Percentiles rank a stretch among this genome's conserved stretches.
These are phyloP conservation scores for Amiota mariae DNA, from an alignment of 2,888 invertebrate genomes.

Conservation along the genomic window DNA sequence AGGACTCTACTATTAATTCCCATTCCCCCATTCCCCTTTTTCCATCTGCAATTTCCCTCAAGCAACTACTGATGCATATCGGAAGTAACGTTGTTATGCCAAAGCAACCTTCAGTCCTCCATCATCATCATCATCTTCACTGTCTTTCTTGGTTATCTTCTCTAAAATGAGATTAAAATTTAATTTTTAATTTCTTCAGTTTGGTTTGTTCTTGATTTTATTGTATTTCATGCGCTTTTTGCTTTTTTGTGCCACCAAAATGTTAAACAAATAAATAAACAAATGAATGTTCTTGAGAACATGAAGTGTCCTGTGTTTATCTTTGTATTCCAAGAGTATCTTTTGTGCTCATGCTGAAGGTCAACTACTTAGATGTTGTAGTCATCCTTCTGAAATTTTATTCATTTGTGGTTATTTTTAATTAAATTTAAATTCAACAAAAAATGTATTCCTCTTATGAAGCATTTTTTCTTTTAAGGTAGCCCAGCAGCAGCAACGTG, in stretches of 20 bases:
- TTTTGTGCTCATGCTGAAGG: conserved; percentile 5
- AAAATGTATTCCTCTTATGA: background rate
- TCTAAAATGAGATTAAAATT: conserved; percentile 64
- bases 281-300: no score
- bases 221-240: conserved; percentile 57
- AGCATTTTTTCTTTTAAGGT: conserved; percentile 20
- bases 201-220: conserved; percentile 53
- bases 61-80: conserved; percentile 49
- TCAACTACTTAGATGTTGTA: background rate
- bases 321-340: background rate
- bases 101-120: no score
- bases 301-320: no score
- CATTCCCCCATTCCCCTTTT: no score
- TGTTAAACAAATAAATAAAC: conserved; percentile 41
- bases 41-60: no score
- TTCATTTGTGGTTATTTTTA: conserved; percentile 25
- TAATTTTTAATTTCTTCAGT: conserved; percentile 70
- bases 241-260: conserved; percentile 42
- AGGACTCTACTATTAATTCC: no score
- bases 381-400: background rate
- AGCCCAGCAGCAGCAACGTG: background rate
- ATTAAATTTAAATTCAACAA: conserved; percentile 26
- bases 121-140: no score
- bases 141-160: no score
- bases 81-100: background rate